Conservation (phyloP, 2,888 invertebrate genomes). For the Euspilapteryx auroguttella region DNA sequence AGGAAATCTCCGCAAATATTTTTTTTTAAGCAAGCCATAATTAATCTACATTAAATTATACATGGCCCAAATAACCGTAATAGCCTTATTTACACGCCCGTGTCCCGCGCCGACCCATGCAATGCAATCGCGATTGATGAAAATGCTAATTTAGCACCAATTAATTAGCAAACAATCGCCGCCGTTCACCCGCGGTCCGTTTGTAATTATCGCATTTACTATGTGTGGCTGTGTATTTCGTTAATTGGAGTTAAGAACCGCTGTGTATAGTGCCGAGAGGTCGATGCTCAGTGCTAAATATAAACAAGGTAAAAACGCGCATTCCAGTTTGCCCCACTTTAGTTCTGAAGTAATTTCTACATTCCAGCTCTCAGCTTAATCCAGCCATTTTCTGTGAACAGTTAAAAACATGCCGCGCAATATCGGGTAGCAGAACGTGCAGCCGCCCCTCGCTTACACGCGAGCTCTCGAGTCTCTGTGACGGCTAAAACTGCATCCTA, state of each 20-base stretch:
- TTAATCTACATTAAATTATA: constrained; percentile 42
- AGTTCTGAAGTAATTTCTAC: too few species aligned
- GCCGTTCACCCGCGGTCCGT: constrained; percentile 7
- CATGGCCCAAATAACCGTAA: too few species aligned
- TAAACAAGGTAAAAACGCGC: too few species aligned
- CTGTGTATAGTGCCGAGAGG: too few species aligned
- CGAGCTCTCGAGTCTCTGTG: constrained; percentile 21
- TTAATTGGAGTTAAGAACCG: too few species aligned
- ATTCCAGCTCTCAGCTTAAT: too few species aligned
- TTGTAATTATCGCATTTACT: constrained; percentile 1
- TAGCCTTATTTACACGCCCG: constrained; percentile 3
- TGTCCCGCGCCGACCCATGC: constrained; percentile 1
- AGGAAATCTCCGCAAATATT: constrained; percentile 53
- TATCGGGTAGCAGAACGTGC: too few species aligned
- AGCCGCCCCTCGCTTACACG: too few species aligned
- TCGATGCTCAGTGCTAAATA: too few species aligned
- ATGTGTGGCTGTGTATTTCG: constrained; percentile 3
- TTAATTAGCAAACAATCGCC: constrained; percentile 29
- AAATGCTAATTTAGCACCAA: constrained; percentile 30
- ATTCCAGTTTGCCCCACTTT: too few species aligned
- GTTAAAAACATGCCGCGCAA: too few species aligned
- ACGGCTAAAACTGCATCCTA: constrained; percentile 40
- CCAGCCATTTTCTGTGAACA: too few species aligned
- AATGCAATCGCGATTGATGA: constrained; percentile 15
- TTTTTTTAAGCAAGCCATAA: constrained; percentile 48